Percentiles rank a stretch among this genome's conserved stretches.
phyloP scores from a whole-genome alignment of 2,797 vertebrate genomes.

The Melanogrammus aeglefinus region DNA sequence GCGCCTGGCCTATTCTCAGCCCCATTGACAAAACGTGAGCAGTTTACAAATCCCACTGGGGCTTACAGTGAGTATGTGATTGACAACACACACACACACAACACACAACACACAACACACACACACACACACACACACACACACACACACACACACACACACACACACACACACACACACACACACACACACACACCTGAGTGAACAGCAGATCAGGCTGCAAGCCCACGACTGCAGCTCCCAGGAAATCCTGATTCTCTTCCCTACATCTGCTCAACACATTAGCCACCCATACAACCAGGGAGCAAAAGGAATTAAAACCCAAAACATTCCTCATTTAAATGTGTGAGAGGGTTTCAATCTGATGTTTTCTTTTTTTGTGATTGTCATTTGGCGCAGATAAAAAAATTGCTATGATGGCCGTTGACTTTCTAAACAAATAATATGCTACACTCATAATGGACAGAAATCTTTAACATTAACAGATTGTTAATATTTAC shows the following conservation, averaged over 20 bases:
- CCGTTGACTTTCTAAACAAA: neutral
- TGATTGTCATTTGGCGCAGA: no score
- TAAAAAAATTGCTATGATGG: neutral
- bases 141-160: no score
- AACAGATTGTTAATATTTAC: no score
- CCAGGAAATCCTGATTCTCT: slow-evolving; percentile 64
- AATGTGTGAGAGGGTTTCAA: slow-evolving; percentile 14
- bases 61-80: neutral
- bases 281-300: slow-evolving; percentile 57
- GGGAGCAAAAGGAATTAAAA: slow-evolving; percentile 24
- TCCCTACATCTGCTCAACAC: slow-evolving; percentile 81
- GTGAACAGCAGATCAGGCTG: slow-evolving; percentile 60
- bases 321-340: slow-evolving; percentile 15
- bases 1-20: neutral
- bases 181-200: slow-evolving; percentile 32
- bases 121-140: slow-evolving; percentile 27
- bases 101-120: slow-evolving; percentile 1
- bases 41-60: neutral
- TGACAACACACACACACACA: neutral
- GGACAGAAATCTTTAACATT: no score
- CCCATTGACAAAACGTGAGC: neutral
- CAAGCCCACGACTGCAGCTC: slow-evolving; percentile 54
- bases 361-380: neutral
- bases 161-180: neutral
- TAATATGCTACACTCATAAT: no score